These are phyloP conservation scores for Melanotaenia trifasciata DNA, from an alignment of 2,797 vertebrate genomes.

Conservation along the genomic window DNA sequence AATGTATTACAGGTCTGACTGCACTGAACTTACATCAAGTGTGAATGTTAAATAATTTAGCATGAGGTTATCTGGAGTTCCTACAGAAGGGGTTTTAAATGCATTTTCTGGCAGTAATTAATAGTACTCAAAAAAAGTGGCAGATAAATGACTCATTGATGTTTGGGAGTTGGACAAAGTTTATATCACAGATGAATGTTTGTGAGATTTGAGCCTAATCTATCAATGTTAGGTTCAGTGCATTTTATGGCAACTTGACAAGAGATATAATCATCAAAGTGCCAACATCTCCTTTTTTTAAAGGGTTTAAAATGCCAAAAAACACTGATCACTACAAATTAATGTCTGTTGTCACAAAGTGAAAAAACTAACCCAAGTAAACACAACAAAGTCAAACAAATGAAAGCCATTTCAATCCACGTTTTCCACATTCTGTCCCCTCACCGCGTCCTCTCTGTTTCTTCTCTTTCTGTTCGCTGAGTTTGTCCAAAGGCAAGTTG, in stretches of 20 bases:
- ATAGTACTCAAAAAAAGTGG: neutral
- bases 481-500: constrained; percentile 95
- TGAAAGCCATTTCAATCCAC: neutral
- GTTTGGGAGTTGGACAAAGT: too few species aligned
- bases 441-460: constrained; percentile 95
- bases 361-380: neutral
- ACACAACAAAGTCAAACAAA: constrained; percentile 1
- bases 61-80: neutral
- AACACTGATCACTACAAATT: neutral
- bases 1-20: too few species aligned
- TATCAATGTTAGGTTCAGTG: neutral
- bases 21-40: neutral
- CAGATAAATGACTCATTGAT: too few species aligned
- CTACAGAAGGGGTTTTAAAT: neutral
- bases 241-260: neutral
- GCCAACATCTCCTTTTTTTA: neutral
- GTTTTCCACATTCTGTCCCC: constrained; percentile 10
- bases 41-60: neutral
- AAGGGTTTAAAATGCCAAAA: neutral
- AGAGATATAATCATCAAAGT: neutral
- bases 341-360: neutral
- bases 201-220: neutral
- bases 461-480: constrained; percentile 98
- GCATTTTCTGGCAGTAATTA: neutral
- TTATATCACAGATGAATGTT: too few species aligned